Percentiles rank a stretch among this genome's conserved stretches.
These are phyloP conservation scores for Cyprinodon brontotheroides DNA, from an alignment of 2,113 vertebrate species.

Conservation along the genomic window DNA sequence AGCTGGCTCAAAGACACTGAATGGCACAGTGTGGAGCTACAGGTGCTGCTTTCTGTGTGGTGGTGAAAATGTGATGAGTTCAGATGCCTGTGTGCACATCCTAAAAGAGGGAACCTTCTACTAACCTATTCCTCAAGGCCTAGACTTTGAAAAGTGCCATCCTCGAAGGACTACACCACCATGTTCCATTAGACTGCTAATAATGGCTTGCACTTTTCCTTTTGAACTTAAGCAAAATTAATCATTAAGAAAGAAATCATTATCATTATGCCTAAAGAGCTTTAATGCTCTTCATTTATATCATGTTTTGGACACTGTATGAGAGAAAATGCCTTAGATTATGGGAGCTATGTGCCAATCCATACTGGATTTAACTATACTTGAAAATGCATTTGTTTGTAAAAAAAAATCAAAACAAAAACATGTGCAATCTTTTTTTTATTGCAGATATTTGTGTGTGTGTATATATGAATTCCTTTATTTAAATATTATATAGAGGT, in stretches of 20 bases:
- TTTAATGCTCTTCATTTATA: constrained; percentile 61
- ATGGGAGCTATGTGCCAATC: constrained; percentile 78
- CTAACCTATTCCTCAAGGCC: constrained; percentile 60
- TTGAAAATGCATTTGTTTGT: constrained; percentile 91
- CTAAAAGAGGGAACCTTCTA: constrained; percentile 51
- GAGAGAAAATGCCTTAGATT: constrained; percentile 77
- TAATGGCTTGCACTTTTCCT: constrained; percentile 71
- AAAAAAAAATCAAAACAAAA: constrained; percentile 69
- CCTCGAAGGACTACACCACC: constrained; percentile 62
- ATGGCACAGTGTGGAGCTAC: constrained; percentile 58
- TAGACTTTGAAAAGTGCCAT: constrained; percentile 66
- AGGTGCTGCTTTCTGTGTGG: constrained; percentile 65
- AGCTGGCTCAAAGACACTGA: constrained; percentile 69
- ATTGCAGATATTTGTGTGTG: constrained; percentile 82
- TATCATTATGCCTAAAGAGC: constrained; percentile 57
- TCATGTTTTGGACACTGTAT: constrained; percentile 73
- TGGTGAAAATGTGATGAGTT: constrained; percentile 49
- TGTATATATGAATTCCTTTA: constrained; percentile 87
- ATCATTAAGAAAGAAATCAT: constrained; percentile 68
- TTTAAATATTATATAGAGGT: constrained; percentile 90
- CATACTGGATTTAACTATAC: constrained; percentile 87
- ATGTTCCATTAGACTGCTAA: constrained; percentile 57
- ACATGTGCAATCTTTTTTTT: constrained; percentile 93
- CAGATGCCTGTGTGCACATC: constrained; percentile 57
- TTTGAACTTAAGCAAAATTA: constrained; percentile 71